Conservation (phyloP, 2,888 invertebrate genomes). For the Metalampra italica region DNA sequence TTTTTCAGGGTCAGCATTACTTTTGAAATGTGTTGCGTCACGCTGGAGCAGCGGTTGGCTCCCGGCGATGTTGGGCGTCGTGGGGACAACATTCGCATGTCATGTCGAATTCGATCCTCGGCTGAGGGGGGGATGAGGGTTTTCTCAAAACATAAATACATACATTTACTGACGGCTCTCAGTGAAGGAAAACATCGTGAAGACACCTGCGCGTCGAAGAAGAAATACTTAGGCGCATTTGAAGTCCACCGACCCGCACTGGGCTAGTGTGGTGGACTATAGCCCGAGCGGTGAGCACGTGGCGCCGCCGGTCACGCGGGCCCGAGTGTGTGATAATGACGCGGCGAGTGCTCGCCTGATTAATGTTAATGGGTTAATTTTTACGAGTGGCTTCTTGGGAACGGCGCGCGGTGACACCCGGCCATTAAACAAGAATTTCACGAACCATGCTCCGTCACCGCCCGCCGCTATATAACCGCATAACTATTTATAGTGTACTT, state of each 20-base stretch:
- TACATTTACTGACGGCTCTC: neutral
- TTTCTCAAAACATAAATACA: neutral
- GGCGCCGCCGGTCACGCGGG: neutral
- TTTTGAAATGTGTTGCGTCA: neutral
- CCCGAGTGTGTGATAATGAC: neutral
- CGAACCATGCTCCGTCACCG: too few species aligned
- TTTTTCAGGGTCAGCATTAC: neutral
- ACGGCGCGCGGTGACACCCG: neutral
- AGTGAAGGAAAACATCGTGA: too few species aligned
- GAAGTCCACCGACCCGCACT: too few species aligned
- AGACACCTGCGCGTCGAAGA: too few species aligned
- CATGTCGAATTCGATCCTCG: neutral
- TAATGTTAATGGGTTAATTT: conserved; percentile 67
- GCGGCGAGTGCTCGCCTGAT: conserved; percentile 27
- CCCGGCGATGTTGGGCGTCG: neutral
- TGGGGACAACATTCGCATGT: neutral
- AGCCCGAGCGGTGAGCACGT: neutral
- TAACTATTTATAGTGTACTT: too few species aligned
- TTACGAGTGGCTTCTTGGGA: conserved; percentile 40
- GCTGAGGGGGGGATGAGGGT: too few species aligned
- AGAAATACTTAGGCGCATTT: too few species aligned
- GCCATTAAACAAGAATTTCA: too few species aligned
- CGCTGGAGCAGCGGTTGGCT: too few species aligned
- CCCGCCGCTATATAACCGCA: too few species aligned
- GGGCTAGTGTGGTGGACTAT: neutral